Evolutionary conservation across 2,797 vertebrate genomes (phyloP), one percentile per base, ranked within the genome.

Genomic region (Borostomias antarcticus): DNA sequence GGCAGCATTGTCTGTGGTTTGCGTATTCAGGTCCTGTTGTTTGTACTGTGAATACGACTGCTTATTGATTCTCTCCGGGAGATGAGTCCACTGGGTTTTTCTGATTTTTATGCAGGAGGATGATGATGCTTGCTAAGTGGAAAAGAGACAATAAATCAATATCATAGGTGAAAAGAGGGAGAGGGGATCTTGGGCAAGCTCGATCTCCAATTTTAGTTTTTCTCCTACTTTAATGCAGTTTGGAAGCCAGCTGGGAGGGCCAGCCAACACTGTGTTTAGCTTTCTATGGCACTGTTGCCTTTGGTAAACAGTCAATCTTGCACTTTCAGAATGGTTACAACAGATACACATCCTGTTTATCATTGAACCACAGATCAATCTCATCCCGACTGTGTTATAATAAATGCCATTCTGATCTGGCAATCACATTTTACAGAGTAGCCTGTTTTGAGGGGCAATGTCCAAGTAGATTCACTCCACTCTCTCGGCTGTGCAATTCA

Each of bases 101-200:
- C 81, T 84, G 81, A 88, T 89, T 87, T 91, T 91, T 89, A 89
- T 88, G 88, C 86, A 86, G 85, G 82, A 82, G 85, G 77, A 85
- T 89, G 87, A 83, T 83, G 86, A 89, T 82, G 86, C 82, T 82
- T 89, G 88, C 86, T 89, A 88, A 91, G 85, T 89, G 84, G 85
- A 79, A 82, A 81, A 81, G 76, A 83, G 89, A 88, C 87, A 88
- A 86, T 84, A 85, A 89, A 90, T 91, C 89, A 84, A 91, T 91
- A 73, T 54, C 59, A 67, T 74, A 86, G 78, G 81, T 80, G 87
- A 80, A 69, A 74, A 79, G 77, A 74, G 75, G 70, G 77, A 74
- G 57, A 58, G 28, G 50, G 53, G 72, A 50, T 77, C 82, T 54
- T 70, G 66, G 23, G 43, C 13, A 28, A 67, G 79, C 76, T 81